Conservation (phyloP, 1,140 invertebrate species). For the Tetramorium parvispinum region DNA sequence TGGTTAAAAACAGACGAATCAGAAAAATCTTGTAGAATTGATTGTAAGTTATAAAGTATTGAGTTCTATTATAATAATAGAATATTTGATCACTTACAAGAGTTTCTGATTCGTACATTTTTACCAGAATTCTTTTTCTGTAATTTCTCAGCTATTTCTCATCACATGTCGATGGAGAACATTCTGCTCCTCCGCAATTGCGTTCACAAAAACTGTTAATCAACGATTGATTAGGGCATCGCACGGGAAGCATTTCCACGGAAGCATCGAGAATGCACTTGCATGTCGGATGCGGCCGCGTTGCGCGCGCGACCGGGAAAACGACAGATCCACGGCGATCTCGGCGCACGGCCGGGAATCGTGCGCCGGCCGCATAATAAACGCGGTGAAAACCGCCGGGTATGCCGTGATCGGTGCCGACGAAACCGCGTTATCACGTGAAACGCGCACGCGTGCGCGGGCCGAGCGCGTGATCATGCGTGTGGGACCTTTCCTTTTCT, state of each 20-base stretch:
- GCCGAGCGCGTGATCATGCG: constrained; percentile 50
- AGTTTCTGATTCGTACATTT: no score
- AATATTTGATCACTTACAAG: no score
- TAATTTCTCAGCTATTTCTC: no score
- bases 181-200: not conserved
- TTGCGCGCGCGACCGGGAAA: not conserved
- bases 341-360: not conserved
- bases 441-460: constrained; percentile 39
- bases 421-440: constrained; percentile 47
- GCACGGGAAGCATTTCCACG: not conserved
- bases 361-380: constrained; percentile 48
- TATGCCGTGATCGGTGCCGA: constrained; percentile 31
- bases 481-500: constrained; percentile 7
- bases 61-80: no score
- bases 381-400: constrained; percentile 27
- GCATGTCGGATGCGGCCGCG: not conserved
- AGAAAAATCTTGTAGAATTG: no score
- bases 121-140: no score
- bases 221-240: not conserved
- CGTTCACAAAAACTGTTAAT: not conserved
- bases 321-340: not conserved
- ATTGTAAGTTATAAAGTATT: no score
- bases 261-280: not conserved
- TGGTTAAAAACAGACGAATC: no score
- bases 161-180: not conserved